Evolutionary conservation across 2,888 invertebrate genomes (phyloP).

Genomic region (Polietes domitor): DNA sequence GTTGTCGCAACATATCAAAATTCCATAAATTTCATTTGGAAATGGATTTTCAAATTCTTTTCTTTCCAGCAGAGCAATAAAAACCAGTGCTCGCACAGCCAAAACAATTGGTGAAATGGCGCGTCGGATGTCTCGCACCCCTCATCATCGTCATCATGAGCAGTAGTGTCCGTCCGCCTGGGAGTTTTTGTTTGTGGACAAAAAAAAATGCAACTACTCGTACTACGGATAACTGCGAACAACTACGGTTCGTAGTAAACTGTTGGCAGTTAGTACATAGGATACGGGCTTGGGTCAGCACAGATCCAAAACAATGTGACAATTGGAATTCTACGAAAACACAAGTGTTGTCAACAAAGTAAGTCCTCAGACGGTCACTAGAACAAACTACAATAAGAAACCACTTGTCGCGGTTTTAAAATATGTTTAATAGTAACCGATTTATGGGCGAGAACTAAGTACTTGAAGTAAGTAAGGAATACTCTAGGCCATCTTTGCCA

Average conservation of each 20-base stretch:
- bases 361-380: background rate
- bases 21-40: conserved; percentile 12
- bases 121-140: conserved; percentile 37
- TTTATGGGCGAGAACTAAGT: background rate
- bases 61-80: conserved; percentile 42
- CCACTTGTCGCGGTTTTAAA: background rate
- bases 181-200: background rate
- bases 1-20: background rate
- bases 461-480: too few species aligned
- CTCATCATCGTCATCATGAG: background rate
- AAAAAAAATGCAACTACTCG: conserved; percentile 12
- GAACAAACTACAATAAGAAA: background rate
- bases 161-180: background rate
- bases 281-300: background rate
- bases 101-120: background rate
- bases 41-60: background rate
- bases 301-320: conserved; percentile 22
- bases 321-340: conserved; percentile 47
- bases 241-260: conserved; percentile 22
- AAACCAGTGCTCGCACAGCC: conserved; percentile 29
- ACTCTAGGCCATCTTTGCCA: too few species aligned
- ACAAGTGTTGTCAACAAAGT: background rate
- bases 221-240: conserved; percentile 25
- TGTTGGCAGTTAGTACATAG: background rate
- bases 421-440: background rate